Conservation (phyloP, 2,888 invertebrate species). For the Galerucella nymphaeae region DNA sequence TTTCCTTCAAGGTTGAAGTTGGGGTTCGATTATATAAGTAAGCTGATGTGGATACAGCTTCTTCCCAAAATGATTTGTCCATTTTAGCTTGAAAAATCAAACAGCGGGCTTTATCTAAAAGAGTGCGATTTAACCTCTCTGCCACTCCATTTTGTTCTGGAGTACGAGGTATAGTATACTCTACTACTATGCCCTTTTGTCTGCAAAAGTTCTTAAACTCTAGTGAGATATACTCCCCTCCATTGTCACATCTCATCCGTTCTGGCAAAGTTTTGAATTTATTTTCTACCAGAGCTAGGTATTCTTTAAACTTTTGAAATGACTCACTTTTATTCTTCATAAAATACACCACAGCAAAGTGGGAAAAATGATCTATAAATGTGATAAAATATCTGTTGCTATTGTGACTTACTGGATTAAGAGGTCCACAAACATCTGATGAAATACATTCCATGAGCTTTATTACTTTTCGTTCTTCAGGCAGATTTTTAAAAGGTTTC, state of each 20-base stretch:
- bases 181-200: no score
- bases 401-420: conserved; percentile 53
- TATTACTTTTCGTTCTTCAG: conserved; percentile 11
- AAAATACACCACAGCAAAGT: conserved; percentile 55
- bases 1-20: neutral
- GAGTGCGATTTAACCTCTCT: no score
- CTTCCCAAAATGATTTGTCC: no score
- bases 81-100: no score
- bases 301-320: neutral
- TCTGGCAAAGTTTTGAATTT: neutral
- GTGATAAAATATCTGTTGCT: conserved; percentile 55
- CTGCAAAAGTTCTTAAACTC: no score
- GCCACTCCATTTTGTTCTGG: no score
- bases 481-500: neutral
- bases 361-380: conserved; percentile 58
- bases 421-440: conserved; percentile 54
- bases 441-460: neutral
- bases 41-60: no score
- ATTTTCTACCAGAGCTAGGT: neutral
- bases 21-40: no score
- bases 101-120: no score
- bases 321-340: conserved; percentile 37
- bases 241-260: neutral
- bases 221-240: no score
- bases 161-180: no score